These are phyloP conservation scores for Mesorhabditis belari DNA, from an alignment of 2,888 invertebrate species.

Conservation along the genomic window DNA sequence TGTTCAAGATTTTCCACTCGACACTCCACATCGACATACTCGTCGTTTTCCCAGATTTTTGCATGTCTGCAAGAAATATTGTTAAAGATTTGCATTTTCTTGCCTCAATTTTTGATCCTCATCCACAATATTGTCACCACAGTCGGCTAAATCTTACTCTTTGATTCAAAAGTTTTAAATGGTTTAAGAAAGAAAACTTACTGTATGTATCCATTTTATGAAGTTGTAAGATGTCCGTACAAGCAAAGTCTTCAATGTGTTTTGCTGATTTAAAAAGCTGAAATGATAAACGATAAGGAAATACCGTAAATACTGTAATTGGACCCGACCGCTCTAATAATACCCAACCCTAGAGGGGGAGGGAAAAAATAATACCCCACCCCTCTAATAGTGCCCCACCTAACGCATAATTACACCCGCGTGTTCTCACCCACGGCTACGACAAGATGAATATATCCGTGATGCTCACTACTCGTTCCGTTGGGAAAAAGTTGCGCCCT, in stretches of 20 bases:
- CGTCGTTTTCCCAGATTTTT: conserved; percentile 31
- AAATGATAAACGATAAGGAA: neutral
- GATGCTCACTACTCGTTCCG: too few species aligned
- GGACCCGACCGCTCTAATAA: too few species aligned
- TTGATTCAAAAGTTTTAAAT: too few species aligned
- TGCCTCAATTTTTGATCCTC: conserved; percentile 34
- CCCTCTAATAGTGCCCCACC: too few species aligned
- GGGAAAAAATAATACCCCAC: too few species aligned
- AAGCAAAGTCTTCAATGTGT: conserved; percentile 34
- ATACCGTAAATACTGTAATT: too few species aligned
- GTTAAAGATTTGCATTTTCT: neutral
- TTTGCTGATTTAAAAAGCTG: conserved; percentile 37
- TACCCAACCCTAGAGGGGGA: too few species aligned
- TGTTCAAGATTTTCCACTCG: conserved; percentile 28
- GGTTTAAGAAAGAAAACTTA: conserved; percentile 9
- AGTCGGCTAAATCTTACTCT: conserved; percentile 18
- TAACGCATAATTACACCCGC: too few species aligned
- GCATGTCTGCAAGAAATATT: conserved; percentile 16
- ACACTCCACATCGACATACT: conserved; percentile 39
- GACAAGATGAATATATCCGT: too few species aligned
- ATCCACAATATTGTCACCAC: conserved; percentile 33
- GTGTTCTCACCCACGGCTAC: too few species aligned
- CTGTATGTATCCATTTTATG: conserved; percentile 31
- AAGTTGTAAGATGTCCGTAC: conserved; percentile 36
- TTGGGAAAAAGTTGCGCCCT: too few species aligned